Evolutionary conservation across 2,888 invertebrate genomes (phyloP).

Genomic region (Disparrhopalites patrizii): DNA sequence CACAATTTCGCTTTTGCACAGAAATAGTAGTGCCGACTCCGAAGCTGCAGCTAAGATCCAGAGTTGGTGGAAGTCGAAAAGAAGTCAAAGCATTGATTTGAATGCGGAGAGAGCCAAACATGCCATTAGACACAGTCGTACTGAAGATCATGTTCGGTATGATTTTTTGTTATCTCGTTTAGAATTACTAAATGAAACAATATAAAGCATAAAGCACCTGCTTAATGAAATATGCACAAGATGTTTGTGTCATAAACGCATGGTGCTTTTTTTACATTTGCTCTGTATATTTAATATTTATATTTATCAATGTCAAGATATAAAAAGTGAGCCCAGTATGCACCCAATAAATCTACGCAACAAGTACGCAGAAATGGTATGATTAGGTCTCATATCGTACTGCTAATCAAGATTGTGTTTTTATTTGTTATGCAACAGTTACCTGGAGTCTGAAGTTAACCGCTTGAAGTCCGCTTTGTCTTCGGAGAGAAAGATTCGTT

Average conservation of each 20-base stretch:
- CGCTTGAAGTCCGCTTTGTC: constrained; percentile 78
- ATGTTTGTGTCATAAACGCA: background rate
- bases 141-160: constrained; percentile 47
- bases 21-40: constrained; percentile 5
- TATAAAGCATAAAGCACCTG: background rate
- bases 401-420: too few relatives aligned
- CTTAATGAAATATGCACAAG: background rate
- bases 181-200: background rate
- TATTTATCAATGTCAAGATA: background rate
- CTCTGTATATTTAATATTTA: background rate
- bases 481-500: constrained; percentile 77
- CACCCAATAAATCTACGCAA: too few relatives aligned
- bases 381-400: too few relatives aligned
- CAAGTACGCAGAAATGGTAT: too few relatives aligned
- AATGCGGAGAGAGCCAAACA: constrained; percentile 39
- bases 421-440: constrained; percentile 54
- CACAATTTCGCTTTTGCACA: too few relatives aligned
- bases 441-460: constrained; percentile 77
- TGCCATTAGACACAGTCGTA: constrained; percentile 40
- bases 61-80: constrained; percentile 43
- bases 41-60: constrained; percentile 43
- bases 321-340: too few relatives aligned
- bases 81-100: constrained; percentile 30
- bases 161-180: background rate
- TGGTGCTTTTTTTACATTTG: constrained; percentile 22